Evolutionary conservation across 2,888 invertebrate genomes (phyloP).

Genomic region (Athalia cordata): DNA sequence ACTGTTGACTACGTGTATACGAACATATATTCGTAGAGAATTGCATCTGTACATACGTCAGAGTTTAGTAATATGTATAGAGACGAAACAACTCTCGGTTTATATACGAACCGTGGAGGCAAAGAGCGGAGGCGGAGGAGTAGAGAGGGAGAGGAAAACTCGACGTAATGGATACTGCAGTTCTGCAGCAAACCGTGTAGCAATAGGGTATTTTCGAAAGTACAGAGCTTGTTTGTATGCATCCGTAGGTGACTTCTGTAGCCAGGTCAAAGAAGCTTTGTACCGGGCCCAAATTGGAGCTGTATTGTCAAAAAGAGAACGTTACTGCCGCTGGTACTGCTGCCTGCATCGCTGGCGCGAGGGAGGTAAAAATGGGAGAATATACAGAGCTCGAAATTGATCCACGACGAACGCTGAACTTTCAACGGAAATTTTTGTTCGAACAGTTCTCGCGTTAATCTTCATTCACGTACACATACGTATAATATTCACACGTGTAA

Average conservation of each 20-base stretch:
- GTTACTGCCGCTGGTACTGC: conserved; percentile 1
- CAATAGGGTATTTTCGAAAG: conserved; percentile 28
- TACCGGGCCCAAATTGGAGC: conserved; percentile 37
- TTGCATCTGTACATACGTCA: too few relatives aligned
- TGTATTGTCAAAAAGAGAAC: conserved; percentile 31
- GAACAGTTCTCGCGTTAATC: neutral
- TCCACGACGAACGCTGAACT: conserved; percentile 9
- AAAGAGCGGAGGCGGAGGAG: neutral
- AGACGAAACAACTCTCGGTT: too few relatives aligned
- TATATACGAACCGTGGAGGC: neutral
- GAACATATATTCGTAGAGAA: too few relatives aligned
- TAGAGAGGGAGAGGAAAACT: neutral
- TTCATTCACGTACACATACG: too few relatives aligned
- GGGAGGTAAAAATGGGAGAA: neutral
- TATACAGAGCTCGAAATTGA: conserved; percentile 28
- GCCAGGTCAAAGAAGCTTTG: conserved; percentile 38
- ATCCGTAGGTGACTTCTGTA: conserved; percentile 33
- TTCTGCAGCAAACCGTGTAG: conserved; percentile 8
- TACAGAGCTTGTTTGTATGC: conserved; percentile 43
- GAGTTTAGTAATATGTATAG: too few relatives aligned
- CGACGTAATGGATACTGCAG: neutral
- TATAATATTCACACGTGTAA: too few relatives aligned
- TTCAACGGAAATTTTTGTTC: conserved; percentile 18
- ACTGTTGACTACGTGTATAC: too few relatives aligned
- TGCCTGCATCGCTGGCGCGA: neutral